Percentiles rank a stretch among this genome's conserved stretches.
Evolutionary conservation across 2,113 vertebrate genomes (phyloP).

Genomic region (Platichthys stellatus): DNA sequence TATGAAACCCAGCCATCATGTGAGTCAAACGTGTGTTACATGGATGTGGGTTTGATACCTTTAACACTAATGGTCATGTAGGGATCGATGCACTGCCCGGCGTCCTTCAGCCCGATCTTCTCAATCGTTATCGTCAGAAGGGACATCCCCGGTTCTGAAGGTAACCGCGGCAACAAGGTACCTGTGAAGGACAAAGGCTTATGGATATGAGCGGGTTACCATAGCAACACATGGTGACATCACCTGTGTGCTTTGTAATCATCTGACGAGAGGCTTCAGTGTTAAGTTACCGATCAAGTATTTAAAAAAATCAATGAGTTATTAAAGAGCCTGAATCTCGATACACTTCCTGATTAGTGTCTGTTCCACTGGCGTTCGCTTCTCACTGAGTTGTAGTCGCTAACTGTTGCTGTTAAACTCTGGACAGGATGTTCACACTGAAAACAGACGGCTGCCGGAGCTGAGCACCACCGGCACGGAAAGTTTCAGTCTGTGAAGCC

Average conservation of each 20-base stretch:
- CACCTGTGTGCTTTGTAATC: not conserved
- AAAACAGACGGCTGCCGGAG: too few relatives aligned
- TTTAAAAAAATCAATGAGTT: not conserved
- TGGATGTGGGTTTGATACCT: slow-evolving; percentile 76
- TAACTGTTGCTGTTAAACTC: too few relatives aligned
- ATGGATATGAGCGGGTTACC: not conserved
- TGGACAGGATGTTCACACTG: too few relatives aligned
- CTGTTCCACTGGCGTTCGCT: not conserved
- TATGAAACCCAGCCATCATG: too few relatives aligned
- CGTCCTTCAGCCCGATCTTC: slow-evolving; percentile 98
- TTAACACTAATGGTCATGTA: slow-evolving; percentile 97
- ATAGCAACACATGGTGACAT: not conserved
- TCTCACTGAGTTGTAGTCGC: too few relatives aligned
- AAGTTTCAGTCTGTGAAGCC: too few relatives aligned
- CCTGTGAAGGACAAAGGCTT: slow-evolving; percentile 79
- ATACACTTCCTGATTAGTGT: not conserved
- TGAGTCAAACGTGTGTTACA: too few relatives aligned
- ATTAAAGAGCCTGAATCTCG: not conserved
- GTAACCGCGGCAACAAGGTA: slow-evolving; percentile 94
- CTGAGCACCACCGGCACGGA: too few relatives aligned
- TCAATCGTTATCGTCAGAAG: slow-evolving; percentile 95
- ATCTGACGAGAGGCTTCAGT: not conserved
- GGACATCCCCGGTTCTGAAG: slow-evolving; percentile 96
- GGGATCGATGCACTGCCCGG: slow-evolving; percentile 97
- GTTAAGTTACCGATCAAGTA: not conserved